A percentile compares a stretch with the other conserved stretches of the same genome.
Evolutionary conservation across 2,113 vertebrate species (phyloP).

Genomic region (Promerops cafer): DNA sequence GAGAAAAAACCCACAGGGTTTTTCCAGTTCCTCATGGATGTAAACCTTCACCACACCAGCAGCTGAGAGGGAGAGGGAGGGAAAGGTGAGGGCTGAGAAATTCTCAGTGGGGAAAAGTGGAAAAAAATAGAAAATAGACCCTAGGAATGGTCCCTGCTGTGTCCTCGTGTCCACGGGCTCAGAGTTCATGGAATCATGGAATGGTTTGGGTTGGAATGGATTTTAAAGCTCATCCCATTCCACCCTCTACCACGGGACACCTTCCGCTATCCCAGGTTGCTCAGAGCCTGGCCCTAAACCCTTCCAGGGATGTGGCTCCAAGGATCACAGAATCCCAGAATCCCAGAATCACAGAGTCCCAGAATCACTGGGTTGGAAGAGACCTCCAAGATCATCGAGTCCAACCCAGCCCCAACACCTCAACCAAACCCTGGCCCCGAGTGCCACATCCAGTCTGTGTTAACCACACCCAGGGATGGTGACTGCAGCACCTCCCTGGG

Average conservation of each 20-base stretch:
- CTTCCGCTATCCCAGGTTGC: neutral
- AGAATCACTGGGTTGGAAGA: too few relatives aligned
- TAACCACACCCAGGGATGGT: too few relatives aligned
- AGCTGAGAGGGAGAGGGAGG: neutral
- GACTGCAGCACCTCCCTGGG: too few relatives aligned
- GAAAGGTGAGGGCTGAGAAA: neutral
- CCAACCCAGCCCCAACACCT: too few relatives aligned
- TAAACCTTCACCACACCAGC: neutral
- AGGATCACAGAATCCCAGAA: too few relatives aligned
- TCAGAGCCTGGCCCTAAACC: neutral
- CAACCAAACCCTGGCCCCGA: too few relatives aligned
- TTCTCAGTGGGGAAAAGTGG: neutral
- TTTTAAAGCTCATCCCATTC: neutral
- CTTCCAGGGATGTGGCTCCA: neutral
- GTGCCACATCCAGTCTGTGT: too few relatives aligned
- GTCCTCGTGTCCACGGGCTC: neutral
- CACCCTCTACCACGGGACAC: neutral
- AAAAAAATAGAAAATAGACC: too few relatives aligned
- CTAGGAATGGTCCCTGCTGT: neutral
- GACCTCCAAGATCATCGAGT: too few relatives aligned
- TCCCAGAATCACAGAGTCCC: too few relatives aligned
- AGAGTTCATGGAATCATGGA: neutral
- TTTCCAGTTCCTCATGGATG: neutral
- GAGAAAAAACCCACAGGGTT: neutral
- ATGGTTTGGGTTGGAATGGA: neutral